Evolutionary conservation across 1,140 invertebrate species (phyloP).

Genomic region (Globodera ellingtonae): DNA sequence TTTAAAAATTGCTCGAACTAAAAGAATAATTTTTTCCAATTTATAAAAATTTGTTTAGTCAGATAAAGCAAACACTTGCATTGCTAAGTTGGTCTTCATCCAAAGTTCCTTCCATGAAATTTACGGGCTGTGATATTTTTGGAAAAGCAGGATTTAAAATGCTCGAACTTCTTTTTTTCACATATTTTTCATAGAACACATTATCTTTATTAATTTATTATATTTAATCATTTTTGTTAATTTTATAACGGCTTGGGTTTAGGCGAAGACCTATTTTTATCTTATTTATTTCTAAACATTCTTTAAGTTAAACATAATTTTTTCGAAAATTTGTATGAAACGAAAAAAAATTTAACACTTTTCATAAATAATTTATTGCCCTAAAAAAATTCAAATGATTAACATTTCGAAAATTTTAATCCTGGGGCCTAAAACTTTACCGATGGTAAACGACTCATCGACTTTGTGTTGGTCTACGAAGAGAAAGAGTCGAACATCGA

Average conservation of each 20-base stretch:
- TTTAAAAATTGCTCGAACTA: not conserved
- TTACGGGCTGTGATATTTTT: not conserved
- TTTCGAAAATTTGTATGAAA: no score
- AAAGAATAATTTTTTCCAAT: not conserved
- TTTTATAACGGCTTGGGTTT: not conserved
- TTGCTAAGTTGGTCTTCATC: not conserved
- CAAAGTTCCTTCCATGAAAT: not conserved
- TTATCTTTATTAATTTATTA: not conserved
- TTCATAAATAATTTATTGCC: no score
- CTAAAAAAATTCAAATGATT: no score
- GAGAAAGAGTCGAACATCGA: constrained; percentile 30
- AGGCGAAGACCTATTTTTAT: no score
- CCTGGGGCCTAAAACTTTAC: no score
- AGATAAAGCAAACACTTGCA: not conserved
- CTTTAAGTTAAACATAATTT: not conserved
- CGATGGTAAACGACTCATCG: constrained; percentile 55
- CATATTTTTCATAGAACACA: not conserved
- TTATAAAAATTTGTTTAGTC: not conserved
- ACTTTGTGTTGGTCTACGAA: constrained; percentile 61
- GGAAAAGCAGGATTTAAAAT: not conserved
- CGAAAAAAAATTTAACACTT: no score
- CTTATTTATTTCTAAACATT: not conserved
- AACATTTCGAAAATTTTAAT: no score
- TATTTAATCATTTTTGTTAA: not conserved
- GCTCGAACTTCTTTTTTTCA: not conserved